A percentile compares a stretch with the other conserved stretches of the same genome.
phyloP scores from a whole-genome alignment of 1,140 invertebrate genomes.

The Leptinotarsa lineolata region DNA sequence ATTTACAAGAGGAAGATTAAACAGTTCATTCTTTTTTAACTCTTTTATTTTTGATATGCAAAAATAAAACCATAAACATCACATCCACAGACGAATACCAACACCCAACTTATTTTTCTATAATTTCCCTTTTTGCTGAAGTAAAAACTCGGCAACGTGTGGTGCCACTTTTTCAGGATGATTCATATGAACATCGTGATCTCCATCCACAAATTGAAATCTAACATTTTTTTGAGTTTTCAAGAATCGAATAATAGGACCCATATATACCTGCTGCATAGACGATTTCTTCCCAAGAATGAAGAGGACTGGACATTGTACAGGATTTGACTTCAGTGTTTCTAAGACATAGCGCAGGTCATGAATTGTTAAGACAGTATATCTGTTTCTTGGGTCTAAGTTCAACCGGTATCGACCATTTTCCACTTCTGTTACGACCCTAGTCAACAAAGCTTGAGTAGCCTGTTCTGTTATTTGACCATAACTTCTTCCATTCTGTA shows the following conservation, averaged over 20 bases:
- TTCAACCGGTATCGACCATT: slow-evolving; percentile 52
- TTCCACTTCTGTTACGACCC: slow-evolving; percentile 53
- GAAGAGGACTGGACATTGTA: slow-evolving; percentile 52
- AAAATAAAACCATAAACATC: no score
- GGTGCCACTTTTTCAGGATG: slow-evolving; percentile 61
- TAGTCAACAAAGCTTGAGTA: slow-evolving; percentile 59
- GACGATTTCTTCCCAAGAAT: slow-evolving; percentile 42
- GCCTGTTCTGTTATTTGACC: slow-evolving; percentile 50
- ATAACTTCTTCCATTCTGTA: slow-evolving; percentile 53
- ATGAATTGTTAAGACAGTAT: slow-evolving; percentile 34
- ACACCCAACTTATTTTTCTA: slow-evolving; percentile 3
- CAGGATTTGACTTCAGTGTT: slow-evolving; percentile 41
- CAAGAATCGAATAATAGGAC: slow-evolving; percentile 22
- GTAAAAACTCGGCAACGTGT: slow-evolving; percentile 56
- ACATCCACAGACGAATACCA: no score
- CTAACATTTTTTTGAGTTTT: slow-evolving; percentile 46
- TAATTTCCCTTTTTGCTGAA: slow-evolving; percentile 39
- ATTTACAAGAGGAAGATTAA: no score
- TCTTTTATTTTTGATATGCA: neutral
- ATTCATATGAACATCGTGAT: slow-evolving; percentile 69
- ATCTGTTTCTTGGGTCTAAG: slow-evolving; percentile 44
- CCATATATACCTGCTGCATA: slow-evolving; percentile 14
- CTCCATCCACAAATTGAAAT: slow-evolving; percentile 59
- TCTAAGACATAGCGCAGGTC: slow-evolving; percentile 45
- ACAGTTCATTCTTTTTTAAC: neutral